These are phyloP conservation scores for Diploscapter pachys DNA, from an alignment of 1,140 invertebrate species.

Conservation along the genomic window DNA sequence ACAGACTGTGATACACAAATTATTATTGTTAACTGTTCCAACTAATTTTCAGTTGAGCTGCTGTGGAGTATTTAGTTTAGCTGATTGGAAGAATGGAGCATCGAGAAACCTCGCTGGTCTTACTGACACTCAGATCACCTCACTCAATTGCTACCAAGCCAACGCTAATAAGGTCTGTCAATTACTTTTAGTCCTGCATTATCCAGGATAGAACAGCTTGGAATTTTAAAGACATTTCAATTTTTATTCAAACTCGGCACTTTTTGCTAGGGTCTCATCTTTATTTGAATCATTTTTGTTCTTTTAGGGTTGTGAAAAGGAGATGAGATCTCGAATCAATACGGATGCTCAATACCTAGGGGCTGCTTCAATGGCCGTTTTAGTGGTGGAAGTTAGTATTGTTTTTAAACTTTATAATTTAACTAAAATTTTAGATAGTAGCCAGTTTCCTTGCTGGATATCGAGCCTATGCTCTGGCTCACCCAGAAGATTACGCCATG, in stretches of 20 bases:
- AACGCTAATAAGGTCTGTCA: neutral
- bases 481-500: too few species aligned
- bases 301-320: conserved; percentile 31
- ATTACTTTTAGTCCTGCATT: neutral
- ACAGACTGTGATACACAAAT: neutral
- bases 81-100: conserved; percentile 6
- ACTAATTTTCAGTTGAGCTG: conserved; percentile 26
- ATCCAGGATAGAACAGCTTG: neutral
- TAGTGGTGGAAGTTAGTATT: conserved; percentile 25
- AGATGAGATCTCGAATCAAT: conserved; percentile 19
- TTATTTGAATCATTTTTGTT: too few species aligned
- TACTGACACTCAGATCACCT: neutral
- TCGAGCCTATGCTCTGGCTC: too few species aligned
- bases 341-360: conserved; percentile 30
- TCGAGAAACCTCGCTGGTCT: neutral
- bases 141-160: too few species aligned
- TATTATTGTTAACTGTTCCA: neutral
- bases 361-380: conserved; percentile 29
- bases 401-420: too few species aligned
- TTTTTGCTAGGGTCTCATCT: too few species aligned
- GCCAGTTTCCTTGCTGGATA: too few species aligned
- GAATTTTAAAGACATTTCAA: too few species aligned
- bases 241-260: too few species aligned
- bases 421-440: too few species aligned
- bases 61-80: conserved; percentile 5